Evolutionary conservation across 2,113 vertebrate species (phyloP), one percentile per base, ranked within the genome.

Genomic region (Trematomus loennbergii): DNA sequence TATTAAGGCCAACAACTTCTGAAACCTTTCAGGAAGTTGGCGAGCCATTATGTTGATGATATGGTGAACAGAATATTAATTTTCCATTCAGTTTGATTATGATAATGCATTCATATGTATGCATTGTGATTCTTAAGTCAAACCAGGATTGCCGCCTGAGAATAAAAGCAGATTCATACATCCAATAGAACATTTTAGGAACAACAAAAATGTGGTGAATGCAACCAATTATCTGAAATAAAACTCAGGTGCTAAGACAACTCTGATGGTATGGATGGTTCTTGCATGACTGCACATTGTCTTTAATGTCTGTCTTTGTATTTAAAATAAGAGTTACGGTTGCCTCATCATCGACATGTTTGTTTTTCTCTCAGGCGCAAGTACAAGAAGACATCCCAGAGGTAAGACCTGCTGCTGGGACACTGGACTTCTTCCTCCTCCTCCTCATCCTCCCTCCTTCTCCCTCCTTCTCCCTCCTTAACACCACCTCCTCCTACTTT

Each of bases 331-430:
- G 63, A 49, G 1, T 45, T 13, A 67, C 63, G 29, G 60, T 2
- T 71, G 10, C 67, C 62, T 89, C 71, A 86, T 73, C 82, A 5
- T 72, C 60, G 64, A 60, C 49, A 25, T 92, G 67, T 89, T 82
- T 93, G 48, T 89, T 93, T 84, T 62, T 62, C 84, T 87, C 91
- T 84, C 96, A 99, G 98, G 97, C 97, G 98, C 94, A 99, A 99
- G 94, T 99, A 99, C 91, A 99, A 99, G 97, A 99, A 99, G 97
- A 99, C 97, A 9, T 99, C 98, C 75, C 98, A 99, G 95, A 99
- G 98, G 98, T 99, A 98, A 98, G 98, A 91, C 53, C 49, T 78
- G 70, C 70, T 79, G 84, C 79, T 57, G 84, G 83, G 86, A 90
- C 79, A 53, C 33, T 80, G 87, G 81, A 78, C 65, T 46, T 66